Base-by-base conservation (phyloP, 2,888 invertebrate genomes). In the Labia minor region DNA sequence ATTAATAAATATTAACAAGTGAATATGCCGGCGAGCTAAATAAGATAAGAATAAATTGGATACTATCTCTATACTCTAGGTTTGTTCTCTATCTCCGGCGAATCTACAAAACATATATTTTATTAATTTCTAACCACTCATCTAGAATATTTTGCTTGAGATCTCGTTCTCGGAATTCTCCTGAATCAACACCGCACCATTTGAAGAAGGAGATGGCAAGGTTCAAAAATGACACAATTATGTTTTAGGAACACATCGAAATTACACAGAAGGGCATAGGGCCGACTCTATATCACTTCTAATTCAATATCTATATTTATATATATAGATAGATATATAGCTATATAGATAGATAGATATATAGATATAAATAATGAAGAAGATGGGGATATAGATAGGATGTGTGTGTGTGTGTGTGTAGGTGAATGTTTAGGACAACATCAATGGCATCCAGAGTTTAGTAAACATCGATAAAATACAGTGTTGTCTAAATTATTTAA, bases 151-250 rank as follows among this genome's bases (percentile, higher is more conserved):
- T n/a, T 8, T 49, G 49, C 4, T 49, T 49, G 49, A 49, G 49
- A 49, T 49, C 49, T 49, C 3, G 49, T 49, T 49, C 49, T 49
- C 49, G 49, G 49, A 49, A 49, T 49, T 14, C 14, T 49, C 49
- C 49, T 8, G 49, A 49, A 49, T 49, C 14, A 49, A 49, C 3
- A 49, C n/a, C 26, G 8, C 49, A 49, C 49, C 49, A 49, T 49
- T 49, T 16, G 3, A 11, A 8, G 3, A 8, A 8, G 6, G 6
- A 16, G 49, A 49, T 49, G 49, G 49, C 49, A 49, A 49, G 49
- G 14, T n/a, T 49, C 49, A 49, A 49, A 33, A 49, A 49, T 49
- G 49, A 49, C 49, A 49, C 49, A 49, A 49, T n/a, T 49, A 49
- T 49, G 16, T 49, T 49, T 49, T 49, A 49, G 49, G 49, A 49